phyloP scores from a whole-genome alignment of 2,888 invertebrate genomes.

The Luperina nickerlii region DNA sequence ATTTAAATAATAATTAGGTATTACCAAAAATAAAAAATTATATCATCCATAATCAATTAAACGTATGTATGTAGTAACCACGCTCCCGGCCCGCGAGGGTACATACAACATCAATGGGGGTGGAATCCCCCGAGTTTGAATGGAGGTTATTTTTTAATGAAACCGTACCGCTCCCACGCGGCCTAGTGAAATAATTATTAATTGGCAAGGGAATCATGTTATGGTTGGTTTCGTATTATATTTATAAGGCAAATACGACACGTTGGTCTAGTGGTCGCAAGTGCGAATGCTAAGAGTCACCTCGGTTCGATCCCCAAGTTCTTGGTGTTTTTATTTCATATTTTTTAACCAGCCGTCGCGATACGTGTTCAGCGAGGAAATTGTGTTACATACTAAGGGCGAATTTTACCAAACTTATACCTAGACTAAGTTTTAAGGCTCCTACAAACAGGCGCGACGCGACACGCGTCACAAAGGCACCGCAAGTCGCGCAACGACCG shows the following conservation, averaged over 20 bases:
- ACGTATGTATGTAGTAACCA: conserved; percentile 21
- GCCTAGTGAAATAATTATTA: conserved; percentile 20
- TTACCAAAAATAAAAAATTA: conserved; percentile 24
- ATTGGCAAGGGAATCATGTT: background rate
- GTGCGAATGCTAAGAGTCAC: background rate
- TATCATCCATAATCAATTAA: conserved; percentile 27
- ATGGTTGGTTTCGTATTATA: background rate
- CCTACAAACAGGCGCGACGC: too few species aligned
- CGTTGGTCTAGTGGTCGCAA: background rate
- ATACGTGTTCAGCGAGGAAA: too few species aligned
- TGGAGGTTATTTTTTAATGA: conserved; percentile 57
- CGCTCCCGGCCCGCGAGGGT: conserved; percentile 1
- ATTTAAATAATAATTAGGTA: background rate
- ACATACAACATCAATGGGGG: conserved; percentile 36
- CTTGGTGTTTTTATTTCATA: background rate
- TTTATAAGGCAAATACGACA: background rate
- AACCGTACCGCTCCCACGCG: conserved; percentile 30
- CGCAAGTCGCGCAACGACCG: too few species aligned
- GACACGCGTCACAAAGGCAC: too few species aligned
- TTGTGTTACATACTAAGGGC: too few species aligned
- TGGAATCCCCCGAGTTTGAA: conserved; percentile 40
- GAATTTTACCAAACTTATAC: too few species aligned
- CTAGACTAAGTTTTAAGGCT: too few species aligned
- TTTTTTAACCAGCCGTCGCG: too few species aligned
- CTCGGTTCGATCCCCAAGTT: background rate